Evolutionary conservation across 2,888 invertebrate species (phyloP), one percentile per base, ranked within the genome.

Genomic region (Endotricha flammealis): DNA sequence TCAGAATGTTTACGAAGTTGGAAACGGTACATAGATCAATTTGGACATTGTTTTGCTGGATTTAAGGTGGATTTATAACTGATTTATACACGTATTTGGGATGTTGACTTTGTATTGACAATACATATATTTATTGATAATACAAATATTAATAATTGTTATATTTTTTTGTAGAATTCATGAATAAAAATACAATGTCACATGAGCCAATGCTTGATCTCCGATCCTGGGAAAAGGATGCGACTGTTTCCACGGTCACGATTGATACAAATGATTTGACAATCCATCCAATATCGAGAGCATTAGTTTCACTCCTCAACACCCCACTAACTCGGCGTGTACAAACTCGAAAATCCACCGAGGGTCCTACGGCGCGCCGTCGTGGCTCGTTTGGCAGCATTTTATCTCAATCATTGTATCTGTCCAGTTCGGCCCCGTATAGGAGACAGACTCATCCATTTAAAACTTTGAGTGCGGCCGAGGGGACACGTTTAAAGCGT

Each of bases 401-500:
- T 50, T 49, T 41, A 49, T 48, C 48, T 50, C 36, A 45, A 44
- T 50, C 45, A 48, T 42, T 41, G 48, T 40, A 39, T 44, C 36
- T 35, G 43, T 45, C 37, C n/a, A n/a, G n/a, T n/a, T n/a, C 25
- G 41, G 34, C 39, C 32, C 48, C 49, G 47, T 46, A 42, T 44
- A 56, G 50, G 53, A 59, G n/a, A 60, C 64, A 55, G 62, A 61
- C 64, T 74, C 63, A 71, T 79, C 70, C 75, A 68, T 78, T 81
- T 75, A 73, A 73, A 81, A 82, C 65, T 80, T 73, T 50, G 57
- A 68, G 53, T 54, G 57, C 64, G 69, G 65, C 64, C 65, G 59
- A 72, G 64, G 70, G 79, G 74, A 76, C 78, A 75, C 79, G 71
- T 71, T 74, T 75, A 73, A 75, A 82, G 72, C 71, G 73, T 66